These are phyloP conservation scores for Copidosoma aretas DNA, from an alignment of 2,888 invertebrate genomes.

Conservation along the genomic window DNA sequence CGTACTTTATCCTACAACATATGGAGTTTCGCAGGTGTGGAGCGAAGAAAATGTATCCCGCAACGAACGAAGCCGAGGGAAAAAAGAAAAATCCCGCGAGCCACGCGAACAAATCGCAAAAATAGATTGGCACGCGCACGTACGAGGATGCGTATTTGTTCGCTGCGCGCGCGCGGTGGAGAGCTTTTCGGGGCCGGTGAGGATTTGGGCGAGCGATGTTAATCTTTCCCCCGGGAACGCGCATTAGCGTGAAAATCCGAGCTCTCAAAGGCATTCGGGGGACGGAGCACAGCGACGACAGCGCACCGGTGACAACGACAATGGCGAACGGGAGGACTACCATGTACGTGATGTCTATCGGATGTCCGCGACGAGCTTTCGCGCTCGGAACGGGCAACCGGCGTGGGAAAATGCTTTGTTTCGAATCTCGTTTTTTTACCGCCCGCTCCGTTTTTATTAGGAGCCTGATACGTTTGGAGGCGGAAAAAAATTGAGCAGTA, in stretches of 20 bases:
- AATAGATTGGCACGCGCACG: neutral
- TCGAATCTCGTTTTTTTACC: no score
- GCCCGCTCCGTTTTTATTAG: no score
- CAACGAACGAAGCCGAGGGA: no score
- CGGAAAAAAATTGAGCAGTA: no score
- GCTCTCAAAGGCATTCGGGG: neutral
- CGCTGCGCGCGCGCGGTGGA: no score
- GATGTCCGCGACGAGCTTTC: conserved; percentile 17
- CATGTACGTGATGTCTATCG: conserved; percentile 5
- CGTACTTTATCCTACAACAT: no score
- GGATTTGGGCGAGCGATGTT: conserved; percentile 22
- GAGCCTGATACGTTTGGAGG: no score
- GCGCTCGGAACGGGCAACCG: neutral
- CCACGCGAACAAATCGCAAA: neutral
- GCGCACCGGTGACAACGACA: no score
- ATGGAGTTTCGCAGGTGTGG: no score
- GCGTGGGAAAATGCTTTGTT: neutral
- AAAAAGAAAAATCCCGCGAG: no score
- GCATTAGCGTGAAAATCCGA: conserved; percentile 15
- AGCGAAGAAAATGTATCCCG: no score
- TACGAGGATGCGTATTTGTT: neutral
- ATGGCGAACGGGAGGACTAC: no score
- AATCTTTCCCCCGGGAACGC: conserved; percentile 10
- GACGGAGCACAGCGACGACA: neutral
- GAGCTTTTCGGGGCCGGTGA: neutral